Evolutionary conservation across 2,888 invertebrate genomes (phyloP).

Genomic region (Poecilus cupreus): DNA sequence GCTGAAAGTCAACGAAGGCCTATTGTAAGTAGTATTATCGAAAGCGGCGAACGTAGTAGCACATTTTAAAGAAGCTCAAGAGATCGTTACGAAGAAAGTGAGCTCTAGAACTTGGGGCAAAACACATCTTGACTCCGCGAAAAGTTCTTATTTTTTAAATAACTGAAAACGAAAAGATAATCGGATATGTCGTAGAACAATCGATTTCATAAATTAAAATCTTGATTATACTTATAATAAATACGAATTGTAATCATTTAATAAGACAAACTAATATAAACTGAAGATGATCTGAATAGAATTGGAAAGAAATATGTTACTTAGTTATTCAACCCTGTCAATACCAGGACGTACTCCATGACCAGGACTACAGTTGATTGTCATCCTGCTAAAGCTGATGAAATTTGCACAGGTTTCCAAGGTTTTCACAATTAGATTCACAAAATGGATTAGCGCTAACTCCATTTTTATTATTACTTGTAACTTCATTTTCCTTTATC

Average conservation of each 20-base stretch:
- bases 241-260: constrained; percentile 69
- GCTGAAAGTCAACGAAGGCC: constrained; percentile 81
- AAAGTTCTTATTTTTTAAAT: constrained; percentile 92
- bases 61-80: constrained; percentile 86
- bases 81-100: constrained; percentile 82
- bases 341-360: no score
- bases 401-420: constrained; percentile 80
- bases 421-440: no score
- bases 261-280: constrained; percentile 64
- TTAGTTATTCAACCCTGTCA: constrained; percentile 78
- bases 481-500: no score
- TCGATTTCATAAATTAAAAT: constrained; percentile 83
- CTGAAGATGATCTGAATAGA: constrained; percentile 77
- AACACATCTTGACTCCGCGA: constrained; percentile 87
- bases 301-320: constrained; percentile 84
- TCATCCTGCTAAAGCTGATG: constrained; percentile 83
- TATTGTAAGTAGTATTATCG: constrained; percentile 83
- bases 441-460: no score
- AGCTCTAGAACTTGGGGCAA: constrained; percentile 80
- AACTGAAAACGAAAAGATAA: constrained; percentile 86
- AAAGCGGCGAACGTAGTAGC: constrained; percentile 85
- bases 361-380: constrained; percentile 86
- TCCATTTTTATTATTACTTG: no score
- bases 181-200: constrained; percentile 82
- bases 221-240: constrained; percentile 81